Evolutionary conservation across 2,797 vertebrate genomes (phyloP), one percentile per base, ranked within the genome.

Genomic region (Megaceryle alcyon): DNA sequence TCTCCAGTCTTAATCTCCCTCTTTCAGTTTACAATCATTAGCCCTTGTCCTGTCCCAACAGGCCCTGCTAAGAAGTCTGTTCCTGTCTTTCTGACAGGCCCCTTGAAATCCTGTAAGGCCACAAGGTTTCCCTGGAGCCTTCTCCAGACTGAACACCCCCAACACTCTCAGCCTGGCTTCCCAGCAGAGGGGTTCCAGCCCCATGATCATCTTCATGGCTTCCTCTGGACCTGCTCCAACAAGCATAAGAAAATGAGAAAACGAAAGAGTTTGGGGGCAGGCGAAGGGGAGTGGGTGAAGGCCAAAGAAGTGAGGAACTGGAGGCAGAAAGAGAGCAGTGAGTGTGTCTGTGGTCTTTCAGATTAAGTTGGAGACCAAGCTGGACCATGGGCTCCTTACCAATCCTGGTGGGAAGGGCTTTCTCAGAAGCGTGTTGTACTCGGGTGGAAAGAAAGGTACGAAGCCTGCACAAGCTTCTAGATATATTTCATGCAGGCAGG

Each of bases 241-340:
- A 56, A n/a, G 31, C 31, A n/a, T 31, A 56, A 56, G 54, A 56
- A 56, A 56, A 56, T n/a, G 70, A 73, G 49, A 59, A 65, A 82
- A 41, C 2, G 1, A 0, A 59, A 39, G 51, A 8, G 5, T 7
- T 57, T 44, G 14, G 49, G 8, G 43, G 49, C 26, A 51, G n/a
- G 41, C 17, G 18, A 18, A 63, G n/a, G 17, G 37, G 23, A 26
- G 2, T 5, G 44, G 18, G 8, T 31, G 37, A 39, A 12, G 17
- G 10, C 14, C 26, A 48, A 48, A 65, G 59, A 59, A 60, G 8
- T 5, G 26, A 7, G 31, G 43, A 31, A 21, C 37, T 51, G 13
- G 39, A 77, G 29, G 25, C n/a, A 14, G 33, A 37, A 26, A 26
- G 49, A 5, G 39, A 49, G 31, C 0, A 1, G 31, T 0, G 3